A percentile compares a stretch with the other conserved stretches of the same genome.
Conservation (phyloP, 2,113 vertebrate species). For the Emydocephalus ijimae region DNA sequence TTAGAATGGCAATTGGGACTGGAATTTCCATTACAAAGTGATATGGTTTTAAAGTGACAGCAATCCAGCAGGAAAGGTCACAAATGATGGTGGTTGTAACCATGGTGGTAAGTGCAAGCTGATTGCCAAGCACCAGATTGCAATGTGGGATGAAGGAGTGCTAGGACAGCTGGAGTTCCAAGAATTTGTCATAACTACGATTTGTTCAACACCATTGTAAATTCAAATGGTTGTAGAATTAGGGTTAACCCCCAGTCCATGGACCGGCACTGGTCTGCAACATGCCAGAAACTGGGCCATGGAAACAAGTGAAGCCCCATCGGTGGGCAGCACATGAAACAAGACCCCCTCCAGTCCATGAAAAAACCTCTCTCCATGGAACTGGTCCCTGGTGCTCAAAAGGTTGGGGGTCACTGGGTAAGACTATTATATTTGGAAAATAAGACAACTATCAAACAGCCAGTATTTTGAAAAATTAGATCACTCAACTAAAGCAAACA, state of each 20-base stretch:
- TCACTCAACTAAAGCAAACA: background rate
- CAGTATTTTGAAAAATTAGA: background rate
- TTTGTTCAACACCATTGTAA: background rate
- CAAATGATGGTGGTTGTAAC: background rate
- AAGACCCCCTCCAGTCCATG: background rate
- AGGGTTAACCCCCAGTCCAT: background rate
- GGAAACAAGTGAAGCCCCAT: background rate
- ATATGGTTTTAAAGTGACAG: background rate
- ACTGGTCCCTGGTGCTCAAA: background rate
- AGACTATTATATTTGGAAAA: background rate
- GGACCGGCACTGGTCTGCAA: background rate
- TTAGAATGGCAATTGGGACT: background rate
- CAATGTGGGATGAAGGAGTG: background rate
- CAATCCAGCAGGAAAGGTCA: background rate
- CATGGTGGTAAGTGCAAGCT: background rate
- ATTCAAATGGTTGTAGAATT: background rate
- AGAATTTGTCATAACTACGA: background rate
- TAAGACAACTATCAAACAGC: background rate
- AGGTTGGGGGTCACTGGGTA: background rate
- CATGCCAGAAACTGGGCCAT: background rate
- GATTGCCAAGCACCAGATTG: background rate
- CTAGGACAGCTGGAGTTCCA: background rate
- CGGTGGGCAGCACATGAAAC: background rate
- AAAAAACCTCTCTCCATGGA: background rate
- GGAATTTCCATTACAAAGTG: background rate